A percentile compares a stretch with the other conserved stretches of the same genome.
These are phyloP conservation scores for Notocelia uddmanniana DNA, from an alignment of 2,888 invertebrate genomes.

Conservation along the genomic window DNA sequence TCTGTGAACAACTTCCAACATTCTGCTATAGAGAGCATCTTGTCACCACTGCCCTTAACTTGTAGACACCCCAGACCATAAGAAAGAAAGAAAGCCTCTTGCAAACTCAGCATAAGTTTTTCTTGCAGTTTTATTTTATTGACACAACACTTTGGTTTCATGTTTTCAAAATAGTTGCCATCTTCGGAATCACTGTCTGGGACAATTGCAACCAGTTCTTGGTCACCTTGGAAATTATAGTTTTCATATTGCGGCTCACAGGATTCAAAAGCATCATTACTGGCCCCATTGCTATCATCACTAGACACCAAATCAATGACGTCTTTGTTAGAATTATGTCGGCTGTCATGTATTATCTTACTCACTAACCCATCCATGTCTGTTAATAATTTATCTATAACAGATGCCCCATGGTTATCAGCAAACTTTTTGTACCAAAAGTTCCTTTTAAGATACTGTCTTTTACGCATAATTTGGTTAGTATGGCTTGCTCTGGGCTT, in stretches of 20 bases:
- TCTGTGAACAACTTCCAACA: constrained; percentile 87
- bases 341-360: constrained; percentile 65
- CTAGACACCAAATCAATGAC: constrained; percentile 81
- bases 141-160: constrained; percentile 86
- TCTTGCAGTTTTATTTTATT: constrained; percentile 87
- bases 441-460: constrained; percentile 87
- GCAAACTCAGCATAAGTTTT: constrained; percentile 88
- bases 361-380: constrained; percentile 65
- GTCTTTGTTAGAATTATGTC: constrained; percentile 63
- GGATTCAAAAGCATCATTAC: constrained; percentile 52
- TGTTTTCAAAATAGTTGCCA: constrained; percentile 86
- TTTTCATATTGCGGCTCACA: constrained; percentile 48
- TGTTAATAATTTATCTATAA: constrained; percentile 64
- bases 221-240: constrained; percentile 58
- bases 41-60: constrained; percentile 83
- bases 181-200: constrained; percentile 88
- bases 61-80: constrained; percentile 89
- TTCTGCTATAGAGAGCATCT: constrained; percentile 78
- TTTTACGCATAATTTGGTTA: constrained; percentile 83
- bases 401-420: constrained; percentile 54
- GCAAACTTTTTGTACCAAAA: constrained; percentile 82
- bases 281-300: constrained; percentile 67
- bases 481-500: constrained; percentile 75
- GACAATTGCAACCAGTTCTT: constrained; percentile 85
- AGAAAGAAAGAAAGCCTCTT: constrained; percentile 92